Base-by-base conservation (phyloP, 2,888 invertebrate species). In the Drosophila pegasa region DNA sequence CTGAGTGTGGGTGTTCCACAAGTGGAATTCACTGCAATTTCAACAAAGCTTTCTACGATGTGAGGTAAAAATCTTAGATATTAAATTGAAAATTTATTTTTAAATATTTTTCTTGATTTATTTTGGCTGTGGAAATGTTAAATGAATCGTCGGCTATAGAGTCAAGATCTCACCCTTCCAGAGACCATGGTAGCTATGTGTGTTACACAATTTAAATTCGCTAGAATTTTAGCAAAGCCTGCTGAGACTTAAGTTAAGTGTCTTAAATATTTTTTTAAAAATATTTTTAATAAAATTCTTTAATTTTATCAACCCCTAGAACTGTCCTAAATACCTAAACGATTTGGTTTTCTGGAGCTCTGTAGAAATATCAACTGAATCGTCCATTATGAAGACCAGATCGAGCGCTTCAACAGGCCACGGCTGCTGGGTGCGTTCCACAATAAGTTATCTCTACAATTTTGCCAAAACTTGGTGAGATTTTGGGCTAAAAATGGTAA, bases 1-100 rank as follows among this genome's bases (percentile, higher is more conserved):
- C 38, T 56, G 38, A 25, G 20, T 27, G 33, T 16, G 6, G 3
- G 33, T 51, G 56, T 73, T 63, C 74, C 51, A 1, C n/a, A 18
- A 52, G 9, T 18, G 1, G 6, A 2, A 22, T 33, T 47, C 61
- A 5, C 8, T 3, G 1, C 6, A 14, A 25, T 31, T 57, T 58
- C 25, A 16, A n/a, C 8, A n/a, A 63, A 29, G 14, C 2, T 12
- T 7, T 7, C 1, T 7, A 1, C 12, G 16, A 8, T 2, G n/a
- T 9, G 3, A 25, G 9, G 3, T 25, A 9, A 43, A 25, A 9
- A 7, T 9, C 1, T 1, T 14, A 35, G 3, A 35, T 14, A 35
- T 35, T 14, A 3, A n/a, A 4, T 35, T 35, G 5, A n/a, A n/a
- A 14, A 35, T n/a, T n/a, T 35, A 0, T 8, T 0, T 2, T 5